These are phyloP conservation scores for Periophthalmus magnuspinnatus DNA, from an alignment of 2,797 vertebrate genomes.

Conservation along the genomic window DNA sequence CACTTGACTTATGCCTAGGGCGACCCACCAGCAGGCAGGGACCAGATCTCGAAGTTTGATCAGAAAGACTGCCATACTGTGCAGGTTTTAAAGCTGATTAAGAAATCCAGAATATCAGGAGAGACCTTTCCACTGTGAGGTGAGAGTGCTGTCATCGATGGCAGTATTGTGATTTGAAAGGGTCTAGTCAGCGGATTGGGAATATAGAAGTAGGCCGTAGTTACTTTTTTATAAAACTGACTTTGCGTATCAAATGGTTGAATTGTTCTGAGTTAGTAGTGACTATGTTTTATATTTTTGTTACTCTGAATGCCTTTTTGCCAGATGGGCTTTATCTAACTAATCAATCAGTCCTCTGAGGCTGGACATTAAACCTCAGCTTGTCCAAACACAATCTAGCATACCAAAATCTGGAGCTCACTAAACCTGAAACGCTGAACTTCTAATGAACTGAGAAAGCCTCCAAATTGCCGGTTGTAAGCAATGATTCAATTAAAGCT, in stretches of 20 bases:
- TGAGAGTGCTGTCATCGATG: neutral
- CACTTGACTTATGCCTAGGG: neutral
- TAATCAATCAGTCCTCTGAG: slow-evolving; percentile 69
- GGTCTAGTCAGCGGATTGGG: neutral
- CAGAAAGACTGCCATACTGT: neutral
- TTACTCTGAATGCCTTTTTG: slow-evolving; percentile 50
- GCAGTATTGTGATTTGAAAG: too few relatives aligned
- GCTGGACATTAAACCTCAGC: slow-evolving; percentile 64
- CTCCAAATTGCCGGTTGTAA: slow-evolving; percentile 64
- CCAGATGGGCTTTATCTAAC: slow-evolving; percentile 59
- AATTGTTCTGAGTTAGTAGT: slow-evolving; percentile 4
- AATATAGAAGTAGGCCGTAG: neutral
- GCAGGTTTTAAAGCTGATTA: neutral
- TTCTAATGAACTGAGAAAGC: slow-evolving; percentile 70
- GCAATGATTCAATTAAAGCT: slow-evolving; percentile 72
- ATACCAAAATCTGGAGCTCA: slow-evolving; percentile 56
- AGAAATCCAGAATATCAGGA: neutral
- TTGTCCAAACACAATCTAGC: slow-evolving; percentile 74
- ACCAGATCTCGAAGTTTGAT: neutral
- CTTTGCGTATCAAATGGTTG: neutral
- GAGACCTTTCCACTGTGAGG: neutral
- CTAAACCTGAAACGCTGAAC: slow-evolving; percentile 70
- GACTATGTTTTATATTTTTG: slow-evolving; percentile 33
- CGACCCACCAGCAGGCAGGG: too few relatives aligned
- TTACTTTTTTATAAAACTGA: neutral